Evolutionary conservation across 64 coral and sea anemone species (phyloP).

Genomic region (Stichodactyla helianthus): DNA sequence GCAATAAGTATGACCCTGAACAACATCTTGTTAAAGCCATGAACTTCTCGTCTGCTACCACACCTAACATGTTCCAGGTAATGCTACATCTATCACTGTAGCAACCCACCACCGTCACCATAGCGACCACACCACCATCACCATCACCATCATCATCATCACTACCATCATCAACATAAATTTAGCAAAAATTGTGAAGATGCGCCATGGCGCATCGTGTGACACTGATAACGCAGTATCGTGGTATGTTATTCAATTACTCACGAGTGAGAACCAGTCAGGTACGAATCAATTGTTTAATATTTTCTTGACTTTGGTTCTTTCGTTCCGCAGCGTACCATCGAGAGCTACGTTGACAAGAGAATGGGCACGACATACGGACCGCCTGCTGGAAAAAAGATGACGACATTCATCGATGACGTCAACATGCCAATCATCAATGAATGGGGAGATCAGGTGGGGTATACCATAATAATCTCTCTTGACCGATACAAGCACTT

Average conservation of each 20-base stretch:
- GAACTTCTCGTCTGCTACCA: conserved; percentile 98
- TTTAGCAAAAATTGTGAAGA: no score
- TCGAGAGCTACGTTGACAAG: conserved; percentile 95
- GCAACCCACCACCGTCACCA: no score
- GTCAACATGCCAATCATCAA: conserved; percentile 96
- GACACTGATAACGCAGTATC: no score
- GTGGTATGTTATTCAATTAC: no score
- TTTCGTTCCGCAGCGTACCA: conserved; percentile 48
- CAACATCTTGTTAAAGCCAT: conserved; percentile 81
- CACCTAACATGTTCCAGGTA: conserved; percentile 99
- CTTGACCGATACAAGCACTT: neutral
- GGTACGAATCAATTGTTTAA: no score
- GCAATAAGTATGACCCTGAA: conserved; percentile 88
- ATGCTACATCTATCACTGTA: neutral
- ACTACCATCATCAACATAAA: no score
- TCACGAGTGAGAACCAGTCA: no score
- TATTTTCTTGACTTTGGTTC: neutral
- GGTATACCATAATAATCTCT: neutral
- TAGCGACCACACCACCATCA: no score
- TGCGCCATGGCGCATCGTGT: no score
- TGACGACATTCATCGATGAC: conserved; percentile 95
- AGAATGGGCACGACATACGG: conserved; percentile 96
- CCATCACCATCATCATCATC: no score
- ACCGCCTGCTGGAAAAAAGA: conserved; percentile 91
- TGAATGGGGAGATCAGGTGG: conserved; percentile 94